Base-by-base conservation (phyloP, 2,797 vertebrate species). In the Peromyscus melanophrys region DNA sequence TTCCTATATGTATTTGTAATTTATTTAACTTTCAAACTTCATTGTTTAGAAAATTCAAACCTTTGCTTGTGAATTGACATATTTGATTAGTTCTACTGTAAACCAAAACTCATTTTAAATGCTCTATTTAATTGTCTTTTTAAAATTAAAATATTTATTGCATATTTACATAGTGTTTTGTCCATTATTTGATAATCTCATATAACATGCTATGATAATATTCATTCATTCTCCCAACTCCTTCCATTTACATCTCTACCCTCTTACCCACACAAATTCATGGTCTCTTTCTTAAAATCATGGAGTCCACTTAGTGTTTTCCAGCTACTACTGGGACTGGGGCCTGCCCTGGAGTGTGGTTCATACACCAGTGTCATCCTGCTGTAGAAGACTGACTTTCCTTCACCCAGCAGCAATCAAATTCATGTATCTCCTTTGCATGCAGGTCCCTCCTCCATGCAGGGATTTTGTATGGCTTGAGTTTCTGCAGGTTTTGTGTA, bases 1-100 rank as follows among this genome's bases (percentile, higher is more conserved):
- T 89, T 85, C 16, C 34, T 80, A 3, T n/a, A 81, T 40, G 4
- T 77, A 21, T 40, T 80, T 87, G 19, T 2, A 85, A 21, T 65
- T 63, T 69, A 83, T 88, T 94, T 37, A 21, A 2, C 25, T 96
- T 90, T 84, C 13, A 65, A 65, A 65, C 17, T 46, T 65, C 17
- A 46, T 12, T 46, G 61, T 23, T 84, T 31, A 63, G 57, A 63
- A 84, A 69, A 31, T 49, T 52, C 8, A 16, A 83, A 80, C 16
- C 43, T 89, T 63, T 75, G 31, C 0, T 73, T 82, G 27, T 9
- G 69, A 85, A 90, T 37, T 84, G 87, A 61, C 21, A 90, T 40
- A 81, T 78, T 63, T 61, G 7, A 3, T 27, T 16, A 76, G 4
- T 21, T 57, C 40, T 95, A 84, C 61, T 59, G 49, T 65, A 43